phyloP scores from a whole-genome alignment of 1,140 invertebrate species.

The Trachelipus rathkii region DNA sequence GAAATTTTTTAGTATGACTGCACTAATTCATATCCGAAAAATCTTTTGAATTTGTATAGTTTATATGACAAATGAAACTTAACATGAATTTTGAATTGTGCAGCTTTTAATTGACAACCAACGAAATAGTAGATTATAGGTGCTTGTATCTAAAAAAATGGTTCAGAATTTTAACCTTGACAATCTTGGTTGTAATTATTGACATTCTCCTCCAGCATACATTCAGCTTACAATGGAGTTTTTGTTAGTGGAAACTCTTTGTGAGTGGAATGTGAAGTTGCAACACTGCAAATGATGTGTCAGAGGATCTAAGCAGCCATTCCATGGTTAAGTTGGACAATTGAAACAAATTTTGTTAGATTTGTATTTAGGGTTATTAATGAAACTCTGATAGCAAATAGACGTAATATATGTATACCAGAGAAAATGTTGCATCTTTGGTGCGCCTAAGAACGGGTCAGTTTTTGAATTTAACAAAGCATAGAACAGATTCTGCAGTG shows the following conservation, averaged over 20 bases:
- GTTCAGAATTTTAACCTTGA: constrained; percentile 61
- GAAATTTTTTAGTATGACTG: too few species aligned
- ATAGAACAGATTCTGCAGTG: constrained; percentile 87
- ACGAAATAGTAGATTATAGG: too few species aligned
- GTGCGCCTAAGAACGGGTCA: constrained; percentile 78
- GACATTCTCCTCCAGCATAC: constrained; percentile 87
- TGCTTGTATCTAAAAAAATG: background rate
- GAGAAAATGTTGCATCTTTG: constrained; percentile 85
- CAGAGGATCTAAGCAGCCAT: constrained; percentile 81
- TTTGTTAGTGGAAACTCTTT: constrained; percentile 87
- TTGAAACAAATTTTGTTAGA: constrained; percentile 54
- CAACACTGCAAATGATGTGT: constrained; percentile 83
- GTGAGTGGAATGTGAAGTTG: constrained; percentile 83
- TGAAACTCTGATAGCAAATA: too few species aligned
- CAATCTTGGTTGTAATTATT: constrained; percentile 87
- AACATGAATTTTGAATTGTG: too few species aligned
- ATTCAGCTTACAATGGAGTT: constrained; percentile 75
- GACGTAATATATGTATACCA: constrained; percentile 55
- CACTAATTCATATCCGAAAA: too few species aligned
- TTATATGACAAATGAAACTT: too few species aligned
- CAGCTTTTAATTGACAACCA: too few species aligned
- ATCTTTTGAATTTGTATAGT: too few species aligned
- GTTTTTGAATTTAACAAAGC: constrained; percentile 79
- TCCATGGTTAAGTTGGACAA: constrained; percentile 76
- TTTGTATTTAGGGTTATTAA: too few species aligned